Conservation (phyloP, 2,113 vertebrate species). For the Toxotes chatareus region DNA sequence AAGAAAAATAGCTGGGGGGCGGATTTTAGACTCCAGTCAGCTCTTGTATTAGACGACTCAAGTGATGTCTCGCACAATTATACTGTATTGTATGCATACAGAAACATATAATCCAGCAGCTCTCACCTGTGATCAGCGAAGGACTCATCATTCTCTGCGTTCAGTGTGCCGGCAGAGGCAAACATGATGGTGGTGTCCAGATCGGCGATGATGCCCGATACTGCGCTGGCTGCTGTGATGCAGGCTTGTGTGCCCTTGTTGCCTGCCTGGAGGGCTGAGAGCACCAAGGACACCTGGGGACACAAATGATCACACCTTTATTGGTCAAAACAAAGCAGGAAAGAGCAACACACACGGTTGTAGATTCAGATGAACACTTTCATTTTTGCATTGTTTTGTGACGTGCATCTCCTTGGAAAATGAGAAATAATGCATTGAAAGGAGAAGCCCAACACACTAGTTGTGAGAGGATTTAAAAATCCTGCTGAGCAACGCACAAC, state of each 20-base stretch:
- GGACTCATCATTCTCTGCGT: slow-evolving; percentile 95
- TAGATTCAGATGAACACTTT: not conserved
- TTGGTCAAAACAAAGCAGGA: not conserved
- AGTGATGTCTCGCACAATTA: not conserved
- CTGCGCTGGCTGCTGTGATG: slow-evolving; percentile 95
- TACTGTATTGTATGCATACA: not conserved
- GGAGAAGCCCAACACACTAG: not conserved
- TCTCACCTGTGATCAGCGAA: slow-evolving; percentile 97
- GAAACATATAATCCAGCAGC: not conserved
- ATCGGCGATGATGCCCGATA: slow-evolving; percentile 97
- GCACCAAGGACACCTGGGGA: slow-evolving; percentile 93
- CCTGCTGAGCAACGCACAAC: not conserved
- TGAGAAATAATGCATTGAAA: slow-evolving; percentile 32
- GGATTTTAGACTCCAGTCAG: slow-evolving; percentile 14
- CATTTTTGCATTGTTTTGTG: not conserved
- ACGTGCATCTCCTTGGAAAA: not conserved
- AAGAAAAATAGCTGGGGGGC: slow-evolving; percentile 28
- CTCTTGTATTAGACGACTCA: not conserved
- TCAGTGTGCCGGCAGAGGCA: slow-evolving; percentile 95
- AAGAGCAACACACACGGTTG: not conserved
- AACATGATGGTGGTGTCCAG: slow-evolving; percentile 99
- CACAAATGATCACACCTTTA: not conserved
- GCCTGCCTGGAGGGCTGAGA: slow-evolving; percentile 96
- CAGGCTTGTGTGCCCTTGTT: slow-evolving; percentile 99
- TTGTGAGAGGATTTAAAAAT: slow-evolving; percentile 8